Evolutionary conservation across 2,888 invertebrate genomes (phyloP).

Genomic region (Drosophila incognita): DNA sequence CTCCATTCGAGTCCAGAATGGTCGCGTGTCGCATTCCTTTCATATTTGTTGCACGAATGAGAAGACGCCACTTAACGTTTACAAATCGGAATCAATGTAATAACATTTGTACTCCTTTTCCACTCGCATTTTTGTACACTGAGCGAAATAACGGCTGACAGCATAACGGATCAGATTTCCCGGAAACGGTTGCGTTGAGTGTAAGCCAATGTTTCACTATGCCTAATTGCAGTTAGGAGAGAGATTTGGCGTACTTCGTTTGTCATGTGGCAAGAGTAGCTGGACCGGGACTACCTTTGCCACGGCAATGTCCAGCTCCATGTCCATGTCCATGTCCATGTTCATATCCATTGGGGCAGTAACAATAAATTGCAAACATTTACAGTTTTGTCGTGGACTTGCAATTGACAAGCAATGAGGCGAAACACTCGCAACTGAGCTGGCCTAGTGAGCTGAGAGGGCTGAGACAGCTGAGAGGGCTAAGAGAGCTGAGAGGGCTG

Average conservation of each 20-base stretch:
- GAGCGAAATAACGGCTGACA: not conserved
- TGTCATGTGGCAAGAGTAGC: not conserved
- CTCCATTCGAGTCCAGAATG: constrained; percentile 38
- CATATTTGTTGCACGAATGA: not conserved
- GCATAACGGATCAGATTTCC: no score
- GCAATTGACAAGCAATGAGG: not conserved
- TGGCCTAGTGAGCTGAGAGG: no score
- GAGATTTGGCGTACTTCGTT: not conserved
- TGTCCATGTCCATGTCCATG: constrained; percentile 11
- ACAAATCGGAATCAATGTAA: not conserved
- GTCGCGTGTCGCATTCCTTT: not conserved
- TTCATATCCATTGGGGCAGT: constrained; percentile 28
- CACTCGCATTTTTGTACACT: not conserved
- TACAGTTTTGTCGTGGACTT: constrained; percentile 48
- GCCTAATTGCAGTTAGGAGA: not conserved
- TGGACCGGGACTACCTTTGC: not conserved
- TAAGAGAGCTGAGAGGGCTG: constrained; percentile 1
- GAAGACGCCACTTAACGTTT: not conserved
- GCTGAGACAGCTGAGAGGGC: not conserved
- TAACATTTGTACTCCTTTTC: not conserved
- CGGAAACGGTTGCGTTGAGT: not conserved
- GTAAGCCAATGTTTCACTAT: not conserved
- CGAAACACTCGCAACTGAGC: not conserved
- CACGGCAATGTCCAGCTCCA: constrained; percentile 7
- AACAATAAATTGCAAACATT: constrained; percentile 72